Percentiles rank a stretch among this genome's conserved stretches.
These are phyloP conservation scores for Stigmatopora argus DNA, from an alignment of 2,113 vertebrate genomes.

Conservation along the genomic window DNA sequence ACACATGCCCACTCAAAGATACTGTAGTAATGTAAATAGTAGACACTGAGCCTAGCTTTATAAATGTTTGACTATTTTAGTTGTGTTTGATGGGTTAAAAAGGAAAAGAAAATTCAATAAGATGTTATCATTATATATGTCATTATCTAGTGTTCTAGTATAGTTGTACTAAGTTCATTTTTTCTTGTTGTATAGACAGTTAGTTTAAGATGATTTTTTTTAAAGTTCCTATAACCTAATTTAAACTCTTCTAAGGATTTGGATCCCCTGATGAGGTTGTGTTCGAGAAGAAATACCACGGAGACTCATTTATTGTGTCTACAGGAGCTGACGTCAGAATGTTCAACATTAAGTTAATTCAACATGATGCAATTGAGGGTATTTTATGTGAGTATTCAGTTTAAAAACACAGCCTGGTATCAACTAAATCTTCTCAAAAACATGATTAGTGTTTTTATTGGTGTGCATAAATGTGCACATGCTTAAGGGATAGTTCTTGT, in stretches of 20 bases:
- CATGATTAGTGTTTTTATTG: neutral
- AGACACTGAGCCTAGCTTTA: too few relatives aligned
- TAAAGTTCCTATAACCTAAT: neutral
- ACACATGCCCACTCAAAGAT: too few relatives aligned
- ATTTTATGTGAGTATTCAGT: constrained; percentile 84
- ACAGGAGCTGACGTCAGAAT: constrained; percentile 77
- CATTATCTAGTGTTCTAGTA: too few relatives aligned
- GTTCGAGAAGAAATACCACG: constrained; percentile 85
- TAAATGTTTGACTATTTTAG: too few relatives aligned
- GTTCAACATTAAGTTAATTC: constrained; percentile 86
- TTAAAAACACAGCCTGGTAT: neutral
- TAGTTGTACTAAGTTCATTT: too few relatives aligned
- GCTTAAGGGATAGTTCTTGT: neutral
- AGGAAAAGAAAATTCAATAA: too few relatives aligned
- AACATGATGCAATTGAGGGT: constrained; percentile 87
- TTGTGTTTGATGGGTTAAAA: too few relatives aligned
- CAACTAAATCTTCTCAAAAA: neutral
- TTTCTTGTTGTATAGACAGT: too few relatives aligned
- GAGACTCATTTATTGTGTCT: constrained; percentile 86
- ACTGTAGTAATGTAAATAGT: too few relatives aligned
- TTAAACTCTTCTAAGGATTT: constrained; percentile 70
- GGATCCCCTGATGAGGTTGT: constrained; percentile 89
- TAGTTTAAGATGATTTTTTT: neutral
- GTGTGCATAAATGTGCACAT: neutral
- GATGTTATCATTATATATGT: too few relatives aligned